Evolutionary conservation across 2,113 vertebrate species (phyloP).

Genomic region (Microtus richardsoni): DNA sequence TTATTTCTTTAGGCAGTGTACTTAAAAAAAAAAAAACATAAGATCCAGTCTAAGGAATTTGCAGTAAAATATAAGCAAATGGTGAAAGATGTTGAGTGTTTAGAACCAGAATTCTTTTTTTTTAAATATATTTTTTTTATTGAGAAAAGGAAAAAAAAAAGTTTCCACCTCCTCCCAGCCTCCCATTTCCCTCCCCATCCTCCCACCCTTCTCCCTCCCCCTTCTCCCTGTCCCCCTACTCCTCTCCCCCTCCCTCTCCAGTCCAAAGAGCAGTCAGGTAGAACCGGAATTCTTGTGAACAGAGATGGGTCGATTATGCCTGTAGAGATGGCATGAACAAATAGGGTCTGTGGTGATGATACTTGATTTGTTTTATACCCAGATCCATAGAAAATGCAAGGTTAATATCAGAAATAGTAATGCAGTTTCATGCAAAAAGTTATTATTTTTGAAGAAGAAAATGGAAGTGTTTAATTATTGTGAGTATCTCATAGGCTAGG

Average conservation of each 20-base stretch:
- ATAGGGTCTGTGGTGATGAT: background rate
- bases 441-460: conserved; percentile 55
- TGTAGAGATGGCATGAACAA: background rate
- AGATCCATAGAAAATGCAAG: conserved; percentile 34
- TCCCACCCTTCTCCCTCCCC: no score
- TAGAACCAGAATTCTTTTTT: background rate
- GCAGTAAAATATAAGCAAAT: background rate
- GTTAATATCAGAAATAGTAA: conserved; percentile 37
- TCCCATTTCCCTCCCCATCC: no score
- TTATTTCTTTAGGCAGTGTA: conserved; percentile 21
- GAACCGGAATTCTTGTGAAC: background rate
- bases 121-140: no score
- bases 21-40: background rate
- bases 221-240: no score
- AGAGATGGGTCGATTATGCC: background rate
- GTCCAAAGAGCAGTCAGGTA: no score
- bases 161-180: no score
- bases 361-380: conserved; percentile 6
- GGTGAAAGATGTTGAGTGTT: background rate
- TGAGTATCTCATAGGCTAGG: background rate
- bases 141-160: no score
- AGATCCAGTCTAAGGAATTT: conserved; percentile 30
- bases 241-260: no score
- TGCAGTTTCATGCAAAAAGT: conserved; percentile 59
- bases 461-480: conserved; percentile 32